Conservation (phyloP, 2,113 vertebrate species). For the Enhydra lutris region DNA sequence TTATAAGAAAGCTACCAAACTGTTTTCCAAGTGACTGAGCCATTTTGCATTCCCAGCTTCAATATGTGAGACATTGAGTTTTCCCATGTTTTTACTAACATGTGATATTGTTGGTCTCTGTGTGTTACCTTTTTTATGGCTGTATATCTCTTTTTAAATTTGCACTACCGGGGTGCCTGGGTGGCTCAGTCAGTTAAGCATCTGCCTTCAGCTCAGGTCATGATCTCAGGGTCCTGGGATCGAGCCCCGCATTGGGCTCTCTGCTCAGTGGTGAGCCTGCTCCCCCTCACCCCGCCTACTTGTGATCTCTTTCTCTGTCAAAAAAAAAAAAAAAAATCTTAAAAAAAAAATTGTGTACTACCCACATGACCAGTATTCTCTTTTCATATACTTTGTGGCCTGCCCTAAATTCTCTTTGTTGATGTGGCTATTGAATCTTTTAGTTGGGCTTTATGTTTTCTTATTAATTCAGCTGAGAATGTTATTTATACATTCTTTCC, state of each 20-base stretch:
- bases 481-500: neutral
- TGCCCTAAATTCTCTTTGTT: neutral
- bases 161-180: too few relatives aligned
- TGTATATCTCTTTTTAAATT: neutral
- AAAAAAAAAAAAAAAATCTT: too few relatives aligned
- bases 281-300: too few relatives aligned
- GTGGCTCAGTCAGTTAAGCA: too few relatives aligned
- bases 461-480: neutral
- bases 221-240: too few relatives aligned
- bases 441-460: neutral
- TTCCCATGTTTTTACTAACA: neutral
- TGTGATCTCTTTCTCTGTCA: too few relatives aligned
- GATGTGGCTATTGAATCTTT: neutral
- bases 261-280: too few relatives aligned
- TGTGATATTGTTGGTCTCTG: neutral
- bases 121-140: neutral
- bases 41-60: neutral
- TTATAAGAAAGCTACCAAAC: neutral
- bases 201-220: too few relatives aligned
- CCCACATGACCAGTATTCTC: neutral
- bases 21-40: neutral
- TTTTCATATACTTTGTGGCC: neutral
- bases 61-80: neutral
- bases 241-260: too few relatives aligned
- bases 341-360: too few relatives aligned